Base-by-base conservation (phyloP, 53 echinoderm and acorn worm genomes). In the Crossaster papposus region DNA sequence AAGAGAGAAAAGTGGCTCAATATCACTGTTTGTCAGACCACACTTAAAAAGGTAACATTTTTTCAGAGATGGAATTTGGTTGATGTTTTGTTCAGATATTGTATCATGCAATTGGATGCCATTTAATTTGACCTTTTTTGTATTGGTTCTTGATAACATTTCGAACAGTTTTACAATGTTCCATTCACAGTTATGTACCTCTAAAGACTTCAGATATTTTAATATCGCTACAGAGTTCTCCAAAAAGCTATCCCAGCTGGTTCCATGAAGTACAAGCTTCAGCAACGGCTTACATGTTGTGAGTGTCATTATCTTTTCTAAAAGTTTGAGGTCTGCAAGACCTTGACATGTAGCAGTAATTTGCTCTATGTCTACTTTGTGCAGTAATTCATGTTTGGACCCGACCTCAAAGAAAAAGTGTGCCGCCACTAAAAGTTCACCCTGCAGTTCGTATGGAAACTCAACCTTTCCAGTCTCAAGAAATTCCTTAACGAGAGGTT, bases 391-490 rank as follows among this genome's bases (percentile, higher is more conserved):
- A 4, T 26, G 13, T 79, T 17, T 79, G 28, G 30, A 29, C 20
- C 1, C 54, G 20, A 31, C 55, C 33, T 81, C 28, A 17, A 33
- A 30, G 53, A 79, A 53, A 30, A 54, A 79, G 18, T 79, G 79
- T 8, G 79, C 54, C 29, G 79, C 79, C 54, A 79, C 28, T 7
- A 79, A 17, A 30, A 14, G 30, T 79, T 79, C 79, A 15, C 79
- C 79, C 14, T 52, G 13, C 14, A 79, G 79, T 17, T 17, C 30
- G 8, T 52, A 51, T 14, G 79, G 53, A 79, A 55, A 64, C 28
- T 29, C 11, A 51, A 29, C 32, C 79, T 30, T 51, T 23, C 52
- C 79, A 51, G 79, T n/a, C 4, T 79, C 79, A 15, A 52, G 7
- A 79, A 79, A 14, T 15, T 79, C 54, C 24, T 30, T 54, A 12